Evolutionary conservation across 2,888 invertebrate species (phyloP), one percentile per base, ranked within the genome.

Genomic region (Amblyjoppa proteus): DNA sequence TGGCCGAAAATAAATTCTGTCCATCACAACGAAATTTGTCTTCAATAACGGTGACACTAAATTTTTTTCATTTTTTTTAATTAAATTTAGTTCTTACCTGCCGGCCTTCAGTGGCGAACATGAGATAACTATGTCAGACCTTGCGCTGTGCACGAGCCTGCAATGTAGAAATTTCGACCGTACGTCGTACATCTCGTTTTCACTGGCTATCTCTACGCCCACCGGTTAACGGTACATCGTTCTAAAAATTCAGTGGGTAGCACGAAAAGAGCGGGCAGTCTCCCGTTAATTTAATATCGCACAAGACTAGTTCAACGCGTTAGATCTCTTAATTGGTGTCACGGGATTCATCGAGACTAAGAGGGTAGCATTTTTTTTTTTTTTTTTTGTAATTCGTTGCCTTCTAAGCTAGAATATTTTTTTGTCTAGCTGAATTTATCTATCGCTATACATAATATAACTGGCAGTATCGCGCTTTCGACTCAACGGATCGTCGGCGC

Each of bases 211-310:
- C 61, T 73, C 31, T 13, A 34, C 53, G 74, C 38, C 73, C 9
- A 56, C 41, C 64, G 49, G 74, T 78, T 81, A 85, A 85, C 85
- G 81, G 85, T 82, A 82, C 38, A 83, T 85, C 75, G 88, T 85
- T 87, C 88, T 87, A 89, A 89, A 88, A 88, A 88, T 87, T 87
- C 87, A 89, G 84, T 86, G 88, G 86, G 83, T 84, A 76, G 87
- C 81, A 83, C 81, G 81, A 88, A 85, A 87, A 87, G 31, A 49
- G 38, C 58, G 25, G 41, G 38, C 79, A 31, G 76, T 20, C 69
- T 74, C 69, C 61, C 74, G 74, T 73, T 78, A 74, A 81, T 69
- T 78, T 25, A 49, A 81, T 81, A 64, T 78, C 20, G 38, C 66
- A 53, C 56, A 71, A 70, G 16, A 7, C 34, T 64, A 31, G 31